Conservation (phyloP, 2,888 invertebrate genomes). For the Cenopis cana region DNA sequence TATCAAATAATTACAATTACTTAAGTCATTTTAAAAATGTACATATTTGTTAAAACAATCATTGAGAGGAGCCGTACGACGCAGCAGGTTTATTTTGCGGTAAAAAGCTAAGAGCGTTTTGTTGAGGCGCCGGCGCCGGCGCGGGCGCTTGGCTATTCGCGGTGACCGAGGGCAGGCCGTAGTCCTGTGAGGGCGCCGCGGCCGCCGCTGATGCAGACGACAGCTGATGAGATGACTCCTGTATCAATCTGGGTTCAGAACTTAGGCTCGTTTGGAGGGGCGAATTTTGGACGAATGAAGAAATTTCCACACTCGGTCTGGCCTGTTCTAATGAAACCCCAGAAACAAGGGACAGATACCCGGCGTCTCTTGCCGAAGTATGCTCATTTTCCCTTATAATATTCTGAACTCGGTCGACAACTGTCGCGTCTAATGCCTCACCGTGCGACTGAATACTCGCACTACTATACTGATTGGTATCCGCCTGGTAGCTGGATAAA, state of each 20-base stretch:
- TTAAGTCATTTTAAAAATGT: background rate
- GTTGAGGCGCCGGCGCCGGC: constrained; percentile 45
- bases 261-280: constrained; percentile 49
- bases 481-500: constrained; percentile 73
- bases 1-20: background rate
- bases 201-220: constrained; percentile 45
- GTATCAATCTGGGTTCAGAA: constrained; percentile 48
- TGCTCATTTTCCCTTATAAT: constrained; percentile 77
- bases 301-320: constrained; percentile 75
- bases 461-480: constrained; percentile 68
- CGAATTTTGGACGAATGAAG: constrained; percentile 75
- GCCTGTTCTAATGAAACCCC: constrained; percentile 75
- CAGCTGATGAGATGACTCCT: constrained; percentile 51
- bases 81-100: constrained; percentile 67
- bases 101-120: constrained; percentile 62
- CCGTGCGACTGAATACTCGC: constrained; percentile 58
- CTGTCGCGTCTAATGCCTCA: constrained; percentile 70
- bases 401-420: constrained; percentile 69
- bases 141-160: constrained; percentile 53
- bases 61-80: constrained; percentile 72
- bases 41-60: constrained; percentile 44
- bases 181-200: constrained; percentile 55
- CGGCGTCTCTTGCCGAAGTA: constrained; percentile 69
- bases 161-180: constrained; percentile 59
- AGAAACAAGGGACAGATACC: constrained; percentile 73